Evolutionary conservation across 2,888 invertebrate species (phyloP).

Genomic region (Zonitis immaculata): DNA sequence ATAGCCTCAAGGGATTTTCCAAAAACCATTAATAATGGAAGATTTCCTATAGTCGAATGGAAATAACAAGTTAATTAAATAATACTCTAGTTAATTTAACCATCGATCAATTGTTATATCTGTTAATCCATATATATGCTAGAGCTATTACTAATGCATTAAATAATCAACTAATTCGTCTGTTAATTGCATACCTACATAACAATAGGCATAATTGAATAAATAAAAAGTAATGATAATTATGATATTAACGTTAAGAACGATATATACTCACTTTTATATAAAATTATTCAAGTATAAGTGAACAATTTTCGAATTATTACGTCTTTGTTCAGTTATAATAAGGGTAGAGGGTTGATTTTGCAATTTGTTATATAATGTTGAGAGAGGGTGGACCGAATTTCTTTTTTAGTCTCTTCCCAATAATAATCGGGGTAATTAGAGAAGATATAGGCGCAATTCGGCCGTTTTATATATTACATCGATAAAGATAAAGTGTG

Average conservation of each 20-base stretch:
- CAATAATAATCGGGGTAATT: conserved; percentile 27
- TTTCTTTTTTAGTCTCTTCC: background rate
- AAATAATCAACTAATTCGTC: conserved; percentile 17
- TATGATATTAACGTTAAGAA: conserved; percentile 5
- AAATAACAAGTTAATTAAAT: conserved; percentile 19
- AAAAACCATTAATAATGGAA: conserved; percentile 7
- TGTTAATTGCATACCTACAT: conserved; percentile 10
- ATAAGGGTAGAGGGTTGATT: background rate
- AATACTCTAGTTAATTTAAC: conserved; percentile 19
- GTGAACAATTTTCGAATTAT: conserved; percentile 11
- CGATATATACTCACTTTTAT: background rate
- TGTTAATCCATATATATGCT: conserved; percentile 14
- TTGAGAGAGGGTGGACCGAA: background rate
- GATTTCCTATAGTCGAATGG: conserved; percentile 8
- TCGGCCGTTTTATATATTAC: conserved; percentile 27
- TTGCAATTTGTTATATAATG: background rate
- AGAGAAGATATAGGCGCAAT: conserved; percentile 37
- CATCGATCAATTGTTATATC: conserved; percentile 10
- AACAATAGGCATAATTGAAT: conserved; percentile 5
- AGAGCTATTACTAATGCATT: conserved; percentile 17
- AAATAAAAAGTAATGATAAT: conserved; percentile 7
- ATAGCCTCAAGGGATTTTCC: background rate
- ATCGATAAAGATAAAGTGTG: background rate
- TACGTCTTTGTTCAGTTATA: conserved; percentile 8
- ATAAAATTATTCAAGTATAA: background rate